phyloP scores from a whole-genome alignment of 2,797 vertebrate species.

The Setipinna tenuifilis region DNA sequence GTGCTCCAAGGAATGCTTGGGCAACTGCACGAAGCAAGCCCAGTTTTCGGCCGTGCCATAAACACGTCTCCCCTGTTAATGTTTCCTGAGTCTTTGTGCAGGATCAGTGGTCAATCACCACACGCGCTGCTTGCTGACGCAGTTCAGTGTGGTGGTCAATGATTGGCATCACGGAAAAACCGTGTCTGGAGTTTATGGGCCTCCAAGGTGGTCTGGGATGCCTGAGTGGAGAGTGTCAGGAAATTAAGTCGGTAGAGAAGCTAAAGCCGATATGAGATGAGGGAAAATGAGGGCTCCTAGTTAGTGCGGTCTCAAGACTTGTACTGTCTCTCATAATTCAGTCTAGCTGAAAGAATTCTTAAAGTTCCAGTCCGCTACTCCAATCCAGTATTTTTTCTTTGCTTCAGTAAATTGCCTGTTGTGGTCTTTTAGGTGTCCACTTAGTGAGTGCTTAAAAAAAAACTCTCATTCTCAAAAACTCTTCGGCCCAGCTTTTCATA shows the following conservation, averaged over 20 bases:
- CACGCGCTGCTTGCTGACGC: constrained; percentile 53
- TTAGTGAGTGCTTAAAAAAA: not conserved
- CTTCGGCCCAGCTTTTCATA: not conserved
- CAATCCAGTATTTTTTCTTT: no score
- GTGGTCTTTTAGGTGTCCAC: not conserved
- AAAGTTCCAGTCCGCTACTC: no score
- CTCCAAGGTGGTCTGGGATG: constrained; percentile 57
- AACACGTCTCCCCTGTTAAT: constrained; percentile 66
- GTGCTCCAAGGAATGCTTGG: not conserved
- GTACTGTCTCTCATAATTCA: not conserved
- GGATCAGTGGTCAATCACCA: constrained; percentile 44
- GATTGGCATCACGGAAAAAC: constrained; percentile 66
- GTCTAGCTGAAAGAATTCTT: no score
- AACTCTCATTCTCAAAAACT: not conserved
- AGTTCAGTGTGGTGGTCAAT: constrained; percentile 49
- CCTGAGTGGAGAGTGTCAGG: not conserved
- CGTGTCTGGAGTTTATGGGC: constrained; percentile 45
- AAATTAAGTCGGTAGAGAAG: not conserved
- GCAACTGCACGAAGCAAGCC: not conserved
- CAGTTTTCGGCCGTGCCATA: constrained; percentile 38
- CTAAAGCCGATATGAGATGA: not conserved
- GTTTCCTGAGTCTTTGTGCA: constrained; percentile 63
- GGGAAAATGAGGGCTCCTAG: not conserved
- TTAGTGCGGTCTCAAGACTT: not conserved
- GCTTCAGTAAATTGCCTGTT: not conserved